phyloP scores from a whole-genome alignment of 1,140 invertebrate species.

The Macrosteles quadrilineatus region DNA sequence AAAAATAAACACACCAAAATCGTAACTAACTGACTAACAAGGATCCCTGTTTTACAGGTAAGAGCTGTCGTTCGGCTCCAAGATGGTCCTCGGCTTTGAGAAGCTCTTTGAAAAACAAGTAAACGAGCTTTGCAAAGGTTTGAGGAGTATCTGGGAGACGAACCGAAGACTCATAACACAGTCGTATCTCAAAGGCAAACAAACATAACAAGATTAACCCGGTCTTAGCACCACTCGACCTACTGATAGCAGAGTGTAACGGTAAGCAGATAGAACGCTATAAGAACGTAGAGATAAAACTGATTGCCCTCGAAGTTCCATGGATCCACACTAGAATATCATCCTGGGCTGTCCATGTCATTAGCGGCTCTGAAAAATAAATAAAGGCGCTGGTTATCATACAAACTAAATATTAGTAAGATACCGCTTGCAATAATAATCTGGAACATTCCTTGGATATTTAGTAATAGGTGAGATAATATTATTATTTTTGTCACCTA shows the following conservation, averaged over 20 bases:
- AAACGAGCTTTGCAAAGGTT: background rate
- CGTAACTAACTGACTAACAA: background rate
- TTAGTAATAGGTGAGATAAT: too few species aligned
- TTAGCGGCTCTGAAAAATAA: slow-evolving; percentile 13
- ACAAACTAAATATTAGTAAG: too few species aligned
- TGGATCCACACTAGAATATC: background rate
- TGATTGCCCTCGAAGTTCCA: background rate
- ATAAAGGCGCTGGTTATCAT: too few species aligned
- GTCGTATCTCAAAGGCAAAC: background rate
- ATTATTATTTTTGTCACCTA: too few species aligned
- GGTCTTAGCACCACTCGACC: too few species aligned
- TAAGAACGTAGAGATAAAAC: background rate
- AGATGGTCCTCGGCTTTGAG: background rate
- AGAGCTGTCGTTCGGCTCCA: background rate
- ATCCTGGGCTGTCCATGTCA: slow-evolving; percentile 1
- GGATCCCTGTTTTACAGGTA: too few species aligned
- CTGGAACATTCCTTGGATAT: too few species aligned
- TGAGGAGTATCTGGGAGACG: background rate
- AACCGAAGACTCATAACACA: background rate
- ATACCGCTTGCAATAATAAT: too few species aligned
- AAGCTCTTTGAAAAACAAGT: too few species aligned
- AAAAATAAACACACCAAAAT: slow-evolving; percentile 27
- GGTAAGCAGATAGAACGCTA: slow-evolving; percentile 1
- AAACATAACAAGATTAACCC: background rate
- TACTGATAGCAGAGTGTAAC: too few species aligned